These are phyloP conservation scores for Trichoplusia ni DNA, from an alignment of 1,140 invertebrate species.

Conservation along the genomic window DNA sequence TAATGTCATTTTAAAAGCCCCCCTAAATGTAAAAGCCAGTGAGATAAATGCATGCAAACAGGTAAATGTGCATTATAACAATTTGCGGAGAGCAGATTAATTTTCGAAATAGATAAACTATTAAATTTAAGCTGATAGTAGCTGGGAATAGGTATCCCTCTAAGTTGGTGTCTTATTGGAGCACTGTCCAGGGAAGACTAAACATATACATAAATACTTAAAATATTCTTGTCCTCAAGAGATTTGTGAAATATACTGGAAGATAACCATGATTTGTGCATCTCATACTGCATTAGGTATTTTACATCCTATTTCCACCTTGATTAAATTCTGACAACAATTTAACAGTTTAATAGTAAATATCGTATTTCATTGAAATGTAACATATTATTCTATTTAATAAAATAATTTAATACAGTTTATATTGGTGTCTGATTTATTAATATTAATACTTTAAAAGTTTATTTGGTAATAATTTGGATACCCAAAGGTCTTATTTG, in stretches of 20 bases:
- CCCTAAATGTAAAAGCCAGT: slow-evolving; percentile 69
- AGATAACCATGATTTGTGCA: slow-evolving; percentile 50
- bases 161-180: slow-evolving; percentile 47
- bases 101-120: slow-evolving; percentile 18
- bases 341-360: slow-evolving; percentile 23
- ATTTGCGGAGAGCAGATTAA: slow-evolving; percentile 54
- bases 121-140: slow-evolving; percentile 17
- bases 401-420: slow-evolving; percentile 10
- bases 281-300: slow-evolving; percentile 34
- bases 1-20: slow-evolving; percentile 62
- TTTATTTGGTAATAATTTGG: neutral
- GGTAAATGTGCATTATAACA: slow-evolving; percentile 71
- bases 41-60: slow-evolving; percentile 73
- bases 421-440: slow-evolving; percentile 12
- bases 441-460: slow-evolving; percentile 3
- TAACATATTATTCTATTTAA: slow-evolving; percentile 13
- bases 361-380: slow-evolving; percentile 11
- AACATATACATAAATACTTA: slow-evolving; percentile 41
- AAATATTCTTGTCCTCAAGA: slow-evolving; percentile 35
- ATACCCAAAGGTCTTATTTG: slow-evolving; percentile 3
- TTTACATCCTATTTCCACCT: neutral
- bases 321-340: slow-evolving; percentile 16
- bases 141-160: slow-evolving; percentile 28
- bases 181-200: slow-evolving; percentile 63
- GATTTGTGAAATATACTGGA: slow-evolving; percentile 41